Conservation (phyloP, 2,888 invertebrate species). For the Xestobium rufovillosum region DNA sequence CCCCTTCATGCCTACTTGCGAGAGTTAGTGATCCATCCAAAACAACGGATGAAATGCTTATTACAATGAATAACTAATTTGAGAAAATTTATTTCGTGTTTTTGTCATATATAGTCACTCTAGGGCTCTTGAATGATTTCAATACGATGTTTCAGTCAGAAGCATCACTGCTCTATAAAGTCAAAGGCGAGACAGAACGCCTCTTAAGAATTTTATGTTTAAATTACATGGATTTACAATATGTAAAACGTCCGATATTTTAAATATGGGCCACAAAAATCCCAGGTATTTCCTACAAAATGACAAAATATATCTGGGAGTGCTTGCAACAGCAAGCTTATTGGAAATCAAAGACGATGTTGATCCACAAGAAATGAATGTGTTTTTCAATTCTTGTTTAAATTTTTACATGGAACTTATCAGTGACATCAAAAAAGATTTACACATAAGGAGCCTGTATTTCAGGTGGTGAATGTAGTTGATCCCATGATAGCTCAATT, state of each 20-base stretch:
- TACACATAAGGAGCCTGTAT: too few relatives aligned
- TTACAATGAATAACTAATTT: constrained; percentile 26
- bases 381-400: too few relatives aligned
- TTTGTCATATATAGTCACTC: constrained; percentile 25
- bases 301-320: constrained; percentile 8
- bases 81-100: constrained; percentile 28
- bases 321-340: constrained; percentile 4
- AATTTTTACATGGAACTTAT: too few relatives aligned
- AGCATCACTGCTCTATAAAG: constrained; percentile 21
- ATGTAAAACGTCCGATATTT: constrained; percentile 11
- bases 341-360: neutral
- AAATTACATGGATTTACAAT: constrained; percentile 16
- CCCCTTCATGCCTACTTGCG: constrained; percentile 29
- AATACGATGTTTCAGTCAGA: constrained; percentile 26
- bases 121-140: constrained; percentile 25
- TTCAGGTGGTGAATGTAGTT: too few relatives aligned
- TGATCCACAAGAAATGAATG: neutral
- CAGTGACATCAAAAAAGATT: too few relatives aligned
- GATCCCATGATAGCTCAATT: too few relatives aligned
- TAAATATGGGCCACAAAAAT: constrained; percentile 13
- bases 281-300: constrained; percentile 9
- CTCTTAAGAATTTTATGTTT: constrained; percentile 17
- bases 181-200: constrained; percentile 21
- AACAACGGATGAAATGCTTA: constrained; percentile 23
- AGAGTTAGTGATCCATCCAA: constrained; percentile 27